Conservation (phyloP, 2,888 invertebrate genomes). For the Norana najaformis region DNA sequence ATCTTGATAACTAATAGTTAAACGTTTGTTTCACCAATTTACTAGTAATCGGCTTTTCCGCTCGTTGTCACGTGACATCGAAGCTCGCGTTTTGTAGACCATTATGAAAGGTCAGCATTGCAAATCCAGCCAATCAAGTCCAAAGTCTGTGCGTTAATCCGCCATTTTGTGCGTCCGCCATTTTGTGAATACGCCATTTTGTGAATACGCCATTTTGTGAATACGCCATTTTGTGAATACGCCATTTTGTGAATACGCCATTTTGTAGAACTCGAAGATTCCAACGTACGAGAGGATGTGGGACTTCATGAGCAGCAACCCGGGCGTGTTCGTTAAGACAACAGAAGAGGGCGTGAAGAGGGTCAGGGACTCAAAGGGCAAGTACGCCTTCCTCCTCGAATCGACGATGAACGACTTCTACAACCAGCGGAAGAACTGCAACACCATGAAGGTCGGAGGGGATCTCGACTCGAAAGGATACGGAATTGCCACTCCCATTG, state of each 20-base stretch:
- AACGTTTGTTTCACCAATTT: neutral
- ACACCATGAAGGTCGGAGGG: constrained; percentile 72
- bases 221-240: neutral
- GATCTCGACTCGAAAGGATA: constrained; percentile 82
- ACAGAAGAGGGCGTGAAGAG: constrained; percentile 72
- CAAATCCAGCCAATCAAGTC: too few relatives aligned
- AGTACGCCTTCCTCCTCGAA: constrained; percentile 69
- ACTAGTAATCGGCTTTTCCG: too few relatives aligned
- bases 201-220: neutral
- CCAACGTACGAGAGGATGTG: constrained; percentile 93
- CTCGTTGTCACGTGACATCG: too few relatives aligned
- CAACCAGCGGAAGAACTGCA: constrained; percentile 79
- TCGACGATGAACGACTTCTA: constrained; percentile 76
- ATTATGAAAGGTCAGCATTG: too few relatives aligned
- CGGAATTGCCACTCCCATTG: constrained; percentile 88
- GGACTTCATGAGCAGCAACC: constrained; percentile 87
- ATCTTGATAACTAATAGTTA: neutral
- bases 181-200: neutral
- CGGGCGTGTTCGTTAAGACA: constrained; percentile 75
- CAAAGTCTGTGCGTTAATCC: too few relatives aligned
- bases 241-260: constrained; percentile 9
- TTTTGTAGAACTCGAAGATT: constrained; percentile 77
- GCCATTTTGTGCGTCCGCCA: neutral
- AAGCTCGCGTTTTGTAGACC: too few relatives aligned
- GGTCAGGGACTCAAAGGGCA: constrained; percentile 68